Evolutionary conservation across 1,140 invertebrate species (phyloP).

Genomic region (Holcopasites calliopsidis): DNA sequence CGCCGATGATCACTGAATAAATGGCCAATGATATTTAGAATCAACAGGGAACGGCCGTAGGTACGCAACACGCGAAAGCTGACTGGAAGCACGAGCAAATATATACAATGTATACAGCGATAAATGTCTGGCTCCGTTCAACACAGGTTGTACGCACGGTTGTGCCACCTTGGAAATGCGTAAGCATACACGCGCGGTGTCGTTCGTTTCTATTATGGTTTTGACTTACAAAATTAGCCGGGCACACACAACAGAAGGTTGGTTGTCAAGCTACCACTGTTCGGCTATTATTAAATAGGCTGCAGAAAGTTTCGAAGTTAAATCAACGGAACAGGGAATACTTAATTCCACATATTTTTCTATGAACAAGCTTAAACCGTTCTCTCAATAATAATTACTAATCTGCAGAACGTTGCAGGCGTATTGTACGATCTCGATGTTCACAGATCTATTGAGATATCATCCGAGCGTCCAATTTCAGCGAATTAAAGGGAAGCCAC

Average conservation of each 20-base stretch:
- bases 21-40: constrained; percentile 24
- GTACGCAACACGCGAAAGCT: constrained; percentile 16
- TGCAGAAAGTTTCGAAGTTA: too few species aligned
- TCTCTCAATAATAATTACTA: too few species aligned
- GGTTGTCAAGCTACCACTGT: background rate
- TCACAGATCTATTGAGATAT: too few species aligned
- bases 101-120: constrained; percentile 39
- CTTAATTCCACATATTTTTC: too few species aligned
- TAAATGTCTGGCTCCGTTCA: constrained; percentile 13
- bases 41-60: constrained; percentile 33
- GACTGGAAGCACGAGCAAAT: constrained; percentile 23
- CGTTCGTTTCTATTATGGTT: constrained; percentile 17
- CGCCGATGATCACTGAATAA: constrained; percentile 18
- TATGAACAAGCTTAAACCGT: too few species aligned
- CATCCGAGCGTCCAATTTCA: too few species aligned
- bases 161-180: constrained; percentile 19
- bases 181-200: constrained; percentile 10
- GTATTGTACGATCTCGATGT: too few species aligned
- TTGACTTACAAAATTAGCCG: constrained; percentile 27
- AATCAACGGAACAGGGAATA: too few species aligned
- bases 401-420: too few species aligned
- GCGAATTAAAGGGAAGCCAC: too few species aligned
- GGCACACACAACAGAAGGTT: background rate
- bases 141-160: too few species aligned
- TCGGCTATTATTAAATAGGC: background rate